These are phyloP conservation scores for Psilopogon haemacephalus DNA, from an alignment of 2,113 vertebrate genomes.

Conservation along the genomic window DNA sequence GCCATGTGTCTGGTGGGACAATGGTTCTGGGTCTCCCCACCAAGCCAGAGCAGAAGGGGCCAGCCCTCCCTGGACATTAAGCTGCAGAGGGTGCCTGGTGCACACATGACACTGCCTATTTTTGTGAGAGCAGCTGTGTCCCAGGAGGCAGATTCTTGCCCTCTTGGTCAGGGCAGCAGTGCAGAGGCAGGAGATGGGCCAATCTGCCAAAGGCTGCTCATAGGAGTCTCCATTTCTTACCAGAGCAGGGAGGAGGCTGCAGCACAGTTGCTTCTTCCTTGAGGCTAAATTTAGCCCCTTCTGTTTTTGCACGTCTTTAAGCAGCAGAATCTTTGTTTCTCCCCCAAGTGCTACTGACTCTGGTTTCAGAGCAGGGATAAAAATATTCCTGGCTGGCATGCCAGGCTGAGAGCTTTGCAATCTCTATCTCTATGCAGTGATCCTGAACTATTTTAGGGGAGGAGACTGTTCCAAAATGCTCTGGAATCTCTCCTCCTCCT, in stretches of 20 bases:
- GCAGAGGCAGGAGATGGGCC: not conserved
- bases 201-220: not conserved
- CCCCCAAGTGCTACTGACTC: not conserved
- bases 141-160: not conserved
- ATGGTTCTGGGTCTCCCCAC: accelerated
- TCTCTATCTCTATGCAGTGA: not conserved
- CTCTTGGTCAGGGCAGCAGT: accelerated
- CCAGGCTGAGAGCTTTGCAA: not conserved
- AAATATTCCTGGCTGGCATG: slow-evolving; percentile 60
- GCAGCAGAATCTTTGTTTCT: slow-evolving; percentile 25
- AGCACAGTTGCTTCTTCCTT: slow-evolving; percentile 19
- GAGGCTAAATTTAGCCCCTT: slow-evolving; percentile 57
- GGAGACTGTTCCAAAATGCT: not conserved
- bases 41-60: not conserved
- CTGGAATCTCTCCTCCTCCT: not conserved
- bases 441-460: not conserved
- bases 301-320: not conserved
- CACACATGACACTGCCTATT: not conserved
- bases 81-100: not conserved
- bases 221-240: not conserved
- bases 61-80: not conserved
- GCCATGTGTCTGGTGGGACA: accelerated
- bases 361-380: not conserved
- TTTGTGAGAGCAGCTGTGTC: not conserved
- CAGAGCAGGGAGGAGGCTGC: not conserved